A percentile compares a stretch with the other conserved stretches of the same genome.
Conservation (phyloP, 1,140 invertebrate species). For the Trichomalopsis sarcophagae region DNA sequence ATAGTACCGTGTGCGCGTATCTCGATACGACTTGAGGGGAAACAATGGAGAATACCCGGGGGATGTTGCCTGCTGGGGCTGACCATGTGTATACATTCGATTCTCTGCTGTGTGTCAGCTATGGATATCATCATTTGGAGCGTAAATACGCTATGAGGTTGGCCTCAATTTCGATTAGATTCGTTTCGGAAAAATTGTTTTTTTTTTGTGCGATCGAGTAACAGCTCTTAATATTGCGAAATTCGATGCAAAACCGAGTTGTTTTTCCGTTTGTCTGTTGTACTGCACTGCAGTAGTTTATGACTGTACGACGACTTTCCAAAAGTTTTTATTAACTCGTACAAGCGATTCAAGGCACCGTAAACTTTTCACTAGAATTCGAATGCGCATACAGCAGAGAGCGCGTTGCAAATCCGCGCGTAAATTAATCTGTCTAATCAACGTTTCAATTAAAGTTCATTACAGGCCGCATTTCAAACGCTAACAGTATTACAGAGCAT, state of each 20-base stretch:
- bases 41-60: neutral
- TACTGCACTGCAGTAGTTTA: neutral
- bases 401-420: too few species aligned
- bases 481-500: too few species aligned
- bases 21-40: neutral
- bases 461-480: too few species aligned
- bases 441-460: too few species aligned
- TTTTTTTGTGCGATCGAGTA: neutral
- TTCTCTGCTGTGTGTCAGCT: neutral
- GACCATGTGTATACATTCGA: neutral
- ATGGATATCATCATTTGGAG: neutral
- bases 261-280: neutral
- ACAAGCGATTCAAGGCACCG: neutral
- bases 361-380: neutral
- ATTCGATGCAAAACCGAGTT: neutral
- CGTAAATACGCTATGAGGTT: neutral
- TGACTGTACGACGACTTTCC: neutral
- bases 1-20: neutral
- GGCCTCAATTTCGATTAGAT: too few species aligned
- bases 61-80: neutral
- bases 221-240: neutral
- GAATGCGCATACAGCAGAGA: neutral
- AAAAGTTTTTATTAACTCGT: neutral
- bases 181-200: neutral
- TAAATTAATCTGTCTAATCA: too few species aligned